Percentiles rank a stretch among this genome's conserved stretches.
These are phyloP conservation scores for Carposina sasakii DNA, from an alignment of 1,140 invertebrate species.

Conservation along the genomic window DNA sequence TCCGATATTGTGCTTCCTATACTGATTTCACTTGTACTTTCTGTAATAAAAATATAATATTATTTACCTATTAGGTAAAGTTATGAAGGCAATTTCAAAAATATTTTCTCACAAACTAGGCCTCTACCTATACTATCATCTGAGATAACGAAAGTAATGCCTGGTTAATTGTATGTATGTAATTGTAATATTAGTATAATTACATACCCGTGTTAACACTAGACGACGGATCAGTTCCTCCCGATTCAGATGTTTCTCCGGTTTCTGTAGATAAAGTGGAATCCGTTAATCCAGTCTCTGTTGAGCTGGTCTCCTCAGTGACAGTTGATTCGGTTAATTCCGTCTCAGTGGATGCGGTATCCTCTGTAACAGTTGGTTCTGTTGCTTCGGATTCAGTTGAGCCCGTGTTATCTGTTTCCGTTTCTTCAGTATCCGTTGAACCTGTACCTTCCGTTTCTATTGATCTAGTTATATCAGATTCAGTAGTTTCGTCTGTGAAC, in stretches of 20 bases:
- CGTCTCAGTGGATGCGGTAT: slow-evolving; percentile 21
- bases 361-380: slow-evolving; percentile 12
- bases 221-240: neutral
- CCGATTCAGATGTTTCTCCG: neutral
- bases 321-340: slow-evolving; percentile 1
- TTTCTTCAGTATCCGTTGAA: slow-evolving; percentile 22
- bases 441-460: slow-evolving; percentile 14
- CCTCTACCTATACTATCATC: too few species aligned
- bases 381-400: slow-evolving; percentile 13
- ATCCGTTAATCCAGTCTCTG: neutral
- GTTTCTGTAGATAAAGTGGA: neutral
- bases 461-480: slow-evolving; percentile 8
- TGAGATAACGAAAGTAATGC: too few species aligned
- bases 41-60: slow-evolving; percentile 6
- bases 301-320: neutral
- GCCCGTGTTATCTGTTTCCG: too few species aligned
- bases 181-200: too few species aligned
- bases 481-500: slow-evolving; percentile 9
- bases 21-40: neutral
- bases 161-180: too few species aligned
- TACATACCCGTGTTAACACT: too few species aligned
- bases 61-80: neutral
- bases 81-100: too few species aligned
- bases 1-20: neutral
- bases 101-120: too few species aligned